Conservation (phyloP, 2,113 vertebrate genomes). For the Callopanchax toddi region DNA sequence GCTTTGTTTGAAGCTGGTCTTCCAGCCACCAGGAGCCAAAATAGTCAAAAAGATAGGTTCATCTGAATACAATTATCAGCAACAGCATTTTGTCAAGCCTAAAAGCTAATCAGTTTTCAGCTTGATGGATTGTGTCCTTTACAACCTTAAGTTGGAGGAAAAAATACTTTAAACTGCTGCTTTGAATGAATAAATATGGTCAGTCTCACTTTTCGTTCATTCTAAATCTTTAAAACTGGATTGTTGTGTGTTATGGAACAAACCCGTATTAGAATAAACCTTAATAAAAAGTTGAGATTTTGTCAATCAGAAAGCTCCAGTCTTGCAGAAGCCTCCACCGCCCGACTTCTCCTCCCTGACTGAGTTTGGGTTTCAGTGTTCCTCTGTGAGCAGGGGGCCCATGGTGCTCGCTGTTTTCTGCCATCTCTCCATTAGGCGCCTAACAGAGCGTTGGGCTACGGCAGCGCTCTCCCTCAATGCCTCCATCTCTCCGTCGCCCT, state of each 20-base stretch:
- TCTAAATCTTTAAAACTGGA: not conserved
- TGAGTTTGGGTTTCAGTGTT: constrained; percentile 58
- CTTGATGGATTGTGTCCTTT: not conserved
- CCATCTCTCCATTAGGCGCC: constrained; percentile 77
- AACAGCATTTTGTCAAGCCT: no score
- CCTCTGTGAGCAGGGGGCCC: constrained; percentile 70
- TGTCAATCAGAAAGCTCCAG: constrained; percentile 37
- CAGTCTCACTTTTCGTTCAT: no score
- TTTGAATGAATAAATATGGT: no score
- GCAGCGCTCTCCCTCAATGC: constrained; percentile 73
- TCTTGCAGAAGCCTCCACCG: constrained; percentile 37
- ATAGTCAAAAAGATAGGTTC: not conserved
- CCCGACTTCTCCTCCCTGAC: constrained; percentile 43
- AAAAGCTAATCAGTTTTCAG: not conserved
- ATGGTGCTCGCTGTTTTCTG: constrained; percentile 68
- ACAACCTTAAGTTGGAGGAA: not conserved
- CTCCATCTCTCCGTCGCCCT: constrained; percentile 75
- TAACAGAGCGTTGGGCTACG: constrained; percentile 77
- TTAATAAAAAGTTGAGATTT: constrained; percentile 12
- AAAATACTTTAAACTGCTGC: not conserved
- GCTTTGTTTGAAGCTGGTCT: no score
- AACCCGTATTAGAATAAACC: constrained; percentile 9
- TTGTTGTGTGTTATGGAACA: not conserved
- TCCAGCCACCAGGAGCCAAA: not conserved
- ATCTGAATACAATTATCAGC: no score